phyloP scores from a whole-genome alignment of 2,113 vertebrate genomes.

The Semnornis frantzii region DNA sequence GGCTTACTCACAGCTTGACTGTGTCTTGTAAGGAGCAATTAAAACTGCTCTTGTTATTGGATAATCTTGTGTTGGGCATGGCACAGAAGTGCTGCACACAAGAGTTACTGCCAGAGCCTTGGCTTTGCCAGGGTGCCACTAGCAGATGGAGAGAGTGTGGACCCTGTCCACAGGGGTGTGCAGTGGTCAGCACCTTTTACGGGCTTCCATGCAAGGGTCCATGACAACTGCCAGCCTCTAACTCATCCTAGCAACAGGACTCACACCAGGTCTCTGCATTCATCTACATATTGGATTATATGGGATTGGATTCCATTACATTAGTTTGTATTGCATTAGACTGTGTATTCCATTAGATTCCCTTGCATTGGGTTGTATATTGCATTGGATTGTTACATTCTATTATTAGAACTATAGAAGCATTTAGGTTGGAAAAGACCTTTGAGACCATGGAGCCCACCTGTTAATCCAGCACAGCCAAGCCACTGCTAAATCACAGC shows the following conservation, averaged over 20 bases:
- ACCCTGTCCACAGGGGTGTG: background rate
- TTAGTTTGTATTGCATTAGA: too few relatives aligned
- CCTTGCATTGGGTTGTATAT: too few relatives aligned
- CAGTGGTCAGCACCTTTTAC: background rate
- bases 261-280: too few relatives aligned
- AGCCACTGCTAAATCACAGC: background rate
- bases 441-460: background rate
- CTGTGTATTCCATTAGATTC: too few relatives aligned
- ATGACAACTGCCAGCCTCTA: too few relatives aligned
- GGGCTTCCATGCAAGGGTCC: background rate
- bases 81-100: background rate
- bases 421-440: background rate
- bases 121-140: background rate
- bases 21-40: background rate
- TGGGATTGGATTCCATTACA: too few relatives aligned
- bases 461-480: background rate
- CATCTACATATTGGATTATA: too few relatives aligned
- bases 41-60: background rate
- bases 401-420: background rate
- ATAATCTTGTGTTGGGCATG: rapidly evolving
- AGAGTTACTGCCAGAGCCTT: background rate
- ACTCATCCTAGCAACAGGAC: too few relatives aligned
- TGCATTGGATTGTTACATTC: too few relatives aligned
- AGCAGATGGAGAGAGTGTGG: background rate
- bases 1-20: background rate